phyloP scores from a whole-genome alignment of 2,797 vertebrate genomes.

The Knipowitschia caucasica region DNA sequence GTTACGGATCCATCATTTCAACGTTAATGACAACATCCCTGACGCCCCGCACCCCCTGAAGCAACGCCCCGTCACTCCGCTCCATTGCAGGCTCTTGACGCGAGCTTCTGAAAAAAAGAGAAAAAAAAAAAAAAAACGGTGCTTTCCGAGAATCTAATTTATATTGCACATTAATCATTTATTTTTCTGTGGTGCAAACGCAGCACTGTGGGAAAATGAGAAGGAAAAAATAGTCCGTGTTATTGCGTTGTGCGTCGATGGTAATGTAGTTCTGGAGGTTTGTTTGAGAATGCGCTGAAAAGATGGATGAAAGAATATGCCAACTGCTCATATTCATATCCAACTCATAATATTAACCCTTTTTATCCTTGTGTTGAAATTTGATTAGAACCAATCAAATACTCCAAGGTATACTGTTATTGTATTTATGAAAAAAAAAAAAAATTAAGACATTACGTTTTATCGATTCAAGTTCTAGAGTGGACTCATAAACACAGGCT shows the following conservation, averaged over 20 bases:
- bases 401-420: constrained; percentile 22
- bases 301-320: constrained; percentile 5
- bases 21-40: constrained; percentile 36
- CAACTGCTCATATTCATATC: too few species aligned
- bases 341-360: too few species aligned
- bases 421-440: constrained; percentile 36
- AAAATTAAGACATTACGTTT: constrained; percentile 37
- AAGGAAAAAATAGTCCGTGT: constrained; percentile 11
- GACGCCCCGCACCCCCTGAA: background rate
- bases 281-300: constrained; percentile 6
- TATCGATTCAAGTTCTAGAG: constrained; percentile 48
- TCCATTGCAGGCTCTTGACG: constrained; percentile 25
- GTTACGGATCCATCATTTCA: constrained; percentile 45
- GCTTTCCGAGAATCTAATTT: constrained; percentile 36
- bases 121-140: constrained; percentile 33
- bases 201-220: constrained; percentile 20
- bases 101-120: constrained; percentile 18
- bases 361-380: constrained; percentile 15
- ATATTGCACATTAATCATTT: constrained; percentile 72
- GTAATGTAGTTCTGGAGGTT: constrained; percentile 25
- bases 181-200: too few species aligned
- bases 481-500: constrained; percentile 38
- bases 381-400: constrained; percentile 16
- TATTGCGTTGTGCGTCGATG: constrained; percentile 21
- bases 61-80: constrained; percentile 18